Conservation (phyloP, 2,888 invertebrate species). For the Eupithecia tripunctaria region DNA sequence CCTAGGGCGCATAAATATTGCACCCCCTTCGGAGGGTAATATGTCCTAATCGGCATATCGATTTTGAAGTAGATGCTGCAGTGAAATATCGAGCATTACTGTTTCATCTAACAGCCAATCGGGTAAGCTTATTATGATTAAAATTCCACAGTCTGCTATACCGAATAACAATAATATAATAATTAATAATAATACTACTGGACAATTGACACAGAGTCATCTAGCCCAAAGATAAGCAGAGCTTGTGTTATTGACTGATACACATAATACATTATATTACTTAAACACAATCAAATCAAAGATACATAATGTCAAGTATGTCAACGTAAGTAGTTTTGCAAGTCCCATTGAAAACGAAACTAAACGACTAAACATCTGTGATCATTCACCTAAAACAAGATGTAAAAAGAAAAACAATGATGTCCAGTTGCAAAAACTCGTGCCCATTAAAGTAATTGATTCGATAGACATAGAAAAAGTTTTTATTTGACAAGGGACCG, state of each 20-base stretch:
- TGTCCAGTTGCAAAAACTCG: conserved; percentile 57
- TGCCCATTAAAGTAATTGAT: conserved; percentile 78
- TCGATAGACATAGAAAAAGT: conserved; percentile 78
- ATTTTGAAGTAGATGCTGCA: conserved; percentile 22
- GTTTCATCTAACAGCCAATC: not conserved
- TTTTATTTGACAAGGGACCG: conserved; percentile 80
- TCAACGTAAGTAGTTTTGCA: not conserved
- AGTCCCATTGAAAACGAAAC: conserved; percentile 3
- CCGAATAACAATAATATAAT: not conserved
- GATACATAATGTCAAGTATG: too few relatives aligned
- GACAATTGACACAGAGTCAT: too few relatives aligned
- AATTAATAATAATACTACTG: too few relatives aligned
- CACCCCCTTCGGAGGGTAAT: conserved; percentile 48
- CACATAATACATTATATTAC: too few relatives aligned
- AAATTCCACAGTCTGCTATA: not conserved
- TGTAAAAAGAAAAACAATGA: conserved; percentile 52
- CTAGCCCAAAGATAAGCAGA: too few relatives aligned
- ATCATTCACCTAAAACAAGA: conserved; percentile 34
- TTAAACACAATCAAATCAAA: too few relatives aligned
- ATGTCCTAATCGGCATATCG: conserved; percentile 39
- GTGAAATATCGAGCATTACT: conserved; percentile 30
- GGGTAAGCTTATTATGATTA: not conserved
- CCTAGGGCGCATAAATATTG: conserved; percentile 62
- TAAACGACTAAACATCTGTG: not conserved
- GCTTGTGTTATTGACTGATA: too few relatives aligned